Evolutionary conservation across 2,113 vertebrate genomes (phyloP).

Genomic region (Pongo pygmaeus): DNA sequence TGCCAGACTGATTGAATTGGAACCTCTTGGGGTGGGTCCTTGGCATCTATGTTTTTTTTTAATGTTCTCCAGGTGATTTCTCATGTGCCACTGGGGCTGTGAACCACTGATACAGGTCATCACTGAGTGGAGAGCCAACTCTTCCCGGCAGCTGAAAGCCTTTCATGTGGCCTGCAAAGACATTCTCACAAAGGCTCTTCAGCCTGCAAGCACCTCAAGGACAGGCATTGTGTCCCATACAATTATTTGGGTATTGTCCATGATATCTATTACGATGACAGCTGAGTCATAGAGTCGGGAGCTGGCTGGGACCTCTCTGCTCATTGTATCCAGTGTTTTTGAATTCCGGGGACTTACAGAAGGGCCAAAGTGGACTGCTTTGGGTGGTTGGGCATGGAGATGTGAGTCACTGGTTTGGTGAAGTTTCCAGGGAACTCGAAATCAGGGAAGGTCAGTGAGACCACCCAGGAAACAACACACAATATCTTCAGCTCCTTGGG

Average conservation of each 20-base stretch:
- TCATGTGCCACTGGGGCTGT: neutral
- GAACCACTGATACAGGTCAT: neutral
- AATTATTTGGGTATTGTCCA: neutral
- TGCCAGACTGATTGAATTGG: neutral
- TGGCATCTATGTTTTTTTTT: neutral
- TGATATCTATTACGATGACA: neutral
- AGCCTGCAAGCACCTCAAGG: neutral
- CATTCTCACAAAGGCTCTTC: neutral
- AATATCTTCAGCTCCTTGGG: neutral
- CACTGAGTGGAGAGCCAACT: neutral
- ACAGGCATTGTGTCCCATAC: fast-evolving
- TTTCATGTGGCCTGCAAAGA: neutral
- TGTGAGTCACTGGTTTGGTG: neutral
- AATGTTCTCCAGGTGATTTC: neutral
- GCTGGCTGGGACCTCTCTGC: neutral
- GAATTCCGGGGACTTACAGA: neutral
- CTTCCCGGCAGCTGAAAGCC: neutral
- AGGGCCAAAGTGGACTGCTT: neutral
- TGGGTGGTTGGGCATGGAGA: neutral
- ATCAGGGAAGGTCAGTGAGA: neutral
- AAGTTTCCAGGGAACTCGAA: neutral
- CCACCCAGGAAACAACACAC: neutral
- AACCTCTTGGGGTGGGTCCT: neutral
- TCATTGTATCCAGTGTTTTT: neutral
- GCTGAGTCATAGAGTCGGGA: neutral